phyloP scores from a whole-genome alignment of 2,888 invertebrate genomes.

The Furcula furcula region DNA sequence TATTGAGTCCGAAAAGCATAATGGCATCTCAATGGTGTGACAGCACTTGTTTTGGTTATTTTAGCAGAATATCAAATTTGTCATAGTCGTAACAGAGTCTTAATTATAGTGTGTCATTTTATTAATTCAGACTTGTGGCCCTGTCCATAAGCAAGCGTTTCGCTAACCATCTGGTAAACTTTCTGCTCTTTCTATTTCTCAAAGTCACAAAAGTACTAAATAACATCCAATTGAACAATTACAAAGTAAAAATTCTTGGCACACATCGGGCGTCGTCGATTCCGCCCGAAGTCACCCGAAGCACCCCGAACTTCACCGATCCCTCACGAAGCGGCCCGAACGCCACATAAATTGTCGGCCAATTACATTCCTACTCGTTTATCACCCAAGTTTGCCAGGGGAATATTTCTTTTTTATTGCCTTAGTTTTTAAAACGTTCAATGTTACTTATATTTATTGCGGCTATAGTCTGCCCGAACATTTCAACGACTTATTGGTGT shows the following conservation, averaged over 20 bases:
- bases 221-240: not conserved
- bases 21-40: no score
- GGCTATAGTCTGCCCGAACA: not conserved
- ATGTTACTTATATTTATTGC: constrained; percentile 27
- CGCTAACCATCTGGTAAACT: no score
- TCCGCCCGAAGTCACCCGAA: constrained; percentile 5
- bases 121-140: no score
- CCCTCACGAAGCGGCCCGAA: constrained; percentile 32
- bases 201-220: not conserved
- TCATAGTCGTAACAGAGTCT: no score
- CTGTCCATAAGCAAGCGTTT: no score
- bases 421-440: constrained; percentile 64
- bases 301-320: constrained; percentile 38
- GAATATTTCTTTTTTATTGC: constrained; percentile 69
- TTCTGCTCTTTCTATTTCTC: no score
- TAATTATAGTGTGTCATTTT: no score
- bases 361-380: constrained; percentile 60
- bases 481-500: no score
- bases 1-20: no score
- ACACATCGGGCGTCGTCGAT: not conserved
- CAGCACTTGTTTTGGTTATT: no score
- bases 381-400: constrained; percentile 46
- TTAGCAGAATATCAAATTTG: no score
- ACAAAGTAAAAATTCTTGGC: not conserved
- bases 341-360: constrained; percentile 54